Evolutionary conservation across 1,140 invertebrate genomes (phyloP).

Genomic region (Macrostomum lignano): DNA sequence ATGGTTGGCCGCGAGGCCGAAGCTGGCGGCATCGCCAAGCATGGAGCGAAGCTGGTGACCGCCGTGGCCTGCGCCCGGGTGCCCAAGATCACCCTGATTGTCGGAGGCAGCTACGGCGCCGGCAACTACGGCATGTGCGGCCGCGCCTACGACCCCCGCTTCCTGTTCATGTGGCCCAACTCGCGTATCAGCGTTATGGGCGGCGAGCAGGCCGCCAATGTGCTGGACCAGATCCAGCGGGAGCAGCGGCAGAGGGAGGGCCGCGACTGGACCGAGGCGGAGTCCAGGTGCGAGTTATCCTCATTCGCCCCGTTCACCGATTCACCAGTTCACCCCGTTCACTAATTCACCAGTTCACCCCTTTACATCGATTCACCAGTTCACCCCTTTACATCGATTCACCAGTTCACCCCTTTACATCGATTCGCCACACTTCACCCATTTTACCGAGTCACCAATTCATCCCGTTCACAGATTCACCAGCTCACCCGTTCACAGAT

Average conservation of each 20-base stretch:
- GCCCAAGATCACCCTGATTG: conserved; percentile 48
- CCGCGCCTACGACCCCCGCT: conserved; percentile 30
- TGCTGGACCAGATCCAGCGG: conserved; percentile 30
- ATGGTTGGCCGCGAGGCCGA: conserved; percentile 92
- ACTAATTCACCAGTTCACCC: too few relatives aligned
- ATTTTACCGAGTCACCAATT: too few relatives aligned
- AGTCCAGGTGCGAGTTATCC: too few relatives aligned
- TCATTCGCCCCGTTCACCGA: too few relatives aligned
- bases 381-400: too few relatives aligned
- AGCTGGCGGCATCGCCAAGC: conserved; percentile 80
- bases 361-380: too few relatives aligned
- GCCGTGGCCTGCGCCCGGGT: conserved; percentile 82
- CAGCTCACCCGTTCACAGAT: too few relatives aligned
- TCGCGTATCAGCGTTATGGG: conserved; percentile 28
- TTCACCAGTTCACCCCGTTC: too few relatives aligned
- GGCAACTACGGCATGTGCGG: conserved; percentile 78
- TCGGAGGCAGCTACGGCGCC: conserved; percentile 35
- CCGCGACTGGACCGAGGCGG: too few relatives aligned
- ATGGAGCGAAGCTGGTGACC: conserved; percentile 94
- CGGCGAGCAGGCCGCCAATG: conserved; percentile 28
- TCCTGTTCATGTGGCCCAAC: conserved; percentile 29
- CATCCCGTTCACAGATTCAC: too few relatives aligned
- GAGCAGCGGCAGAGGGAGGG: conserved; percentile 47
- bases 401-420: too few relatives aligned
- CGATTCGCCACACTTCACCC: too few relatives aligned